Percentiles rank a stretch among this genome's conserved stretches.
These are phyloP conservation scores for Thumatha senex DNA, from an alignment of 2,888 invertebrate genomes.

Conservation along the genomic window DNA sequence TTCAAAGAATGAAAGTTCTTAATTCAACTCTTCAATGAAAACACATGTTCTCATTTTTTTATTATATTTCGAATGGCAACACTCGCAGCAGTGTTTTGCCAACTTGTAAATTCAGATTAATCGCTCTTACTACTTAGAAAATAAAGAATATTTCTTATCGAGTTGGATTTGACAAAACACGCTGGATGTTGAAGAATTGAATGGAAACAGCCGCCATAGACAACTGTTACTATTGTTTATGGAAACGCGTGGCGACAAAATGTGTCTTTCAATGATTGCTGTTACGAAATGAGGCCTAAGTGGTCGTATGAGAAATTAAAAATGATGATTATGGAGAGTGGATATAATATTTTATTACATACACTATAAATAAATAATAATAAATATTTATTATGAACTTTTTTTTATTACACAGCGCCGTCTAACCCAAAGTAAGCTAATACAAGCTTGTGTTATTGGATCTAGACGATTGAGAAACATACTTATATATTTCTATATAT, in stretches of 20 bases:
- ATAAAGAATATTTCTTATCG: conserved; percentile 11
- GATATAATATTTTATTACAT: too few relatives aligned
- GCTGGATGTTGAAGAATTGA: conserved; percentile 44
- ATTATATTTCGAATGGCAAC: conserved; percentile 36
- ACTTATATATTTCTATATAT: too few relatives aligned
- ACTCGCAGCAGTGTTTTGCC: conserved; percentile 25
- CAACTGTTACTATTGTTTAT: conserved; percentile 43
- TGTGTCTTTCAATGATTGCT: conserved; percentile 56
- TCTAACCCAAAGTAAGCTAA: too few relatives aligned
- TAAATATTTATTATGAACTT: too few relatives aligned
- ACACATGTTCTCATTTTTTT: too few relatives aligned
- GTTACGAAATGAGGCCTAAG: conserved; percentile 49
- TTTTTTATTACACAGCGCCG: too few relatives aligned
- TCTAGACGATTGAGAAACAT: too few relatives aligned
- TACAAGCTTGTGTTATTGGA: too few relatives aligned
- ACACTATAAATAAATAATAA: too few relatives aligned
- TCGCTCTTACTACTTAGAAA: rapidly evolving
- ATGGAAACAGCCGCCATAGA: conserved; percentile 44
- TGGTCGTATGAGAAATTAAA: conserved; percentile 66
- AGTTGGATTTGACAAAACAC: conserved; percentile 5
- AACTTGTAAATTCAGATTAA: conserved; percentile 3
- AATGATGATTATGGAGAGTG: conserved; percentile 27
- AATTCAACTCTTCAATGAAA: too few relatives aligned
- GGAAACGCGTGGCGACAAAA: conserved; percentile 38
- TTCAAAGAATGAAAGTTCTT: too few relatives aligned